Percentiles rank a stretch among this genome's conserved stretches.
phyloP scores from a whole-genome alignment of 2,113 vertebrate species.

The Rhineura floridana region DNA sequence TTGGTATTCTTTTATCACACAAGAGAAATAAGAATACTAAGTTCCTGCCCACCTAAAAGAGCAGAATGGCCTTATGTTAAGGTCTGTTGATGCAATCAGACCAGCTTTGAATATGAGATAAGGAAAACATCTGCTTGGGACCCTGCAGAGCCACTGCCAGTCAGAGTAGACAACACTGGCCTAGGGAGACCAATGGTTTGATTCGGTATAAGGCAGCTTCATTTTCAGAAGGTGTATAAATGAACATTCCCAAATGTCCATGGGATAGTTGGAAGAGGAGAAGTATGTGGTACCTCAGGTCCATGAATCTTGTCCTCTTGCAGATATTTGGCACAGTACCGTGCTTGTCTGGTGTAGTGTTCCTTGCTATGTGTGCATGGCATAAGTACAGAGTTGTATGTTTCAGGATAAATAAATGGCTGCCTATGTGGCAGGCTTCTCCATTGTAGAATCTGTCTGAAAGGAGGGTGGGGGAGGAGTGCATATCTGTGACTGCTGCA shows the following conservation, averaged over 20 bases:
- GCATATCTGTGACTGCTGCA: fast-evolving
- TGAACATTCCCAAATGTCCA: background rate
- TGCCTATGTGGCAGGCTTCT: too few species aligned
- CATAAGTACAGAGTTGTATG: too few species aligned
- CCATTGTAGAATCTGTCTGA: fast-evolving
- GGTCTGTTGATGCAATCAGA: too few species aligned
- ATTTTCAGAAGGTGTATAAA: background rate
- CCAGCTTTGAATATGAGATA: background rate
- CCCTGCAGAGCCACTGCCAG: background rate
- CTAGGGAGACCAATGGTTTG: background rate
- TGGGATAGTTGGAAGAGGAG: background rate
- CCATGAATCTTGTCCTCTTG: background rate
- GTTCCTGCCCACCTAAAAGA: background rate
- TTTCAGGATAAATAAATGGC: too few species aligned
- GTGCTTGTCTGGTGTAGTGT: background rate
- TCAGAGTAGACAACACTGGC: background rate
- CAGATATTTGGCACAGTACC: background rate
- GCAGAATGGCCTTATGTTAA: background rate
- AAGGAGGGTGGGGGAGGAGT: fast-evolving
- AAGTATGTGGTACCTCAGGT: background rate
- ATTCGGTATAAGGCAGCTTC: background rate
- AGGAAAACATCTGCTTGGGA: background rate
- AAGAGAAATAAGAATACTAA: background rate
- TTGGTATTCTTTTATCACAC: background rate
- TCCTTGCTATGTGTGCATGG: background rate